Evolutionary conservation across 2,797 vertebrate species (phyloP), one percentile per base, ranked within the genome.

Genomic region (Taeniopygia guttata): DNA sequence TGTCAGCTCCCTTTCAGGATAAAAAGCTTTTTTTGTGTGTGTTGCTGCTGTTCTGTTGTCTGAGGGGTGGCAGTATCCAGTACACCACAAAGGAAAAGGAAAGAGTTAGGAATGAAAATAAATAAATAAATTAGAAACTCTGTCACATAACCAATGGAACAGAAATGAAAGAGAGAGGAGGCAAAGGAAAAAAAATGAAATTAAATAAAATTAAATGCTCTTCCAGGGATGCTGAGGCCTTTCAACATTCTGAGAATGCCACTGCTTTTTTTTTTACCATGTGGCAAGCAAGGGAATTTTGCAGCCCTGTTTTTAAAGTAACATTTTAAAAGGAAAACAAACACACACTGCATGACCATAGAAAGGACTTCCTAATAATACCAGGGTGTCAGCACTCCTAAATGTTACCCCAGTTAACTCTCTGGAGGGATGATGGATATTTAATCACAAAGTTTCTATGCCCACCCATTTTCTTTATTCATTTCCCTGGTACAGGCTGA

Each of bases 1-100:
- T 89, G 84, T 97, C 94, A 93, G 66, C 48, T 97, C 93, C 84
- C 69, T 95, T 97, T 96, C 87, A 76, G 91, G 75, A 94, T 76
- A 69, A 96, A 96, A 95, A 87, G 66, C 25, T 42, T 58, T 54
- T 34, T 68, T 52, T 56, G n/a, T 56, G 7, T 29, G 10, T 52
- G 6, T 38, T 60, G 22, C 16, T 84, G 13, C 3, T 75, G 51
- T 93, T 95, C 89, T 68, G 48, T 91, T 90, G 93, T 96, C 77
- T 85, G 80, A 90, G 73, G 79, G 23, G 56, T 89, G 93, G 77
- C 82, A 86, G 56, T 68, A 73, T 45, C 89, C 93, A 94, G 89
- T 66, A 49, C 25, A 42, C 19, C 84, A 70, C 76, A 95, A 87
- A 95, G 64, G 32, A 93, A 75, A 78, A 54, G 17, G 58, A 72